Evolutionary conservation across 2,797 vertebrate genomes (phyloP), one percentile per base, ranked within the genome.

Genomic region (Danio albolineatus): DNA sequence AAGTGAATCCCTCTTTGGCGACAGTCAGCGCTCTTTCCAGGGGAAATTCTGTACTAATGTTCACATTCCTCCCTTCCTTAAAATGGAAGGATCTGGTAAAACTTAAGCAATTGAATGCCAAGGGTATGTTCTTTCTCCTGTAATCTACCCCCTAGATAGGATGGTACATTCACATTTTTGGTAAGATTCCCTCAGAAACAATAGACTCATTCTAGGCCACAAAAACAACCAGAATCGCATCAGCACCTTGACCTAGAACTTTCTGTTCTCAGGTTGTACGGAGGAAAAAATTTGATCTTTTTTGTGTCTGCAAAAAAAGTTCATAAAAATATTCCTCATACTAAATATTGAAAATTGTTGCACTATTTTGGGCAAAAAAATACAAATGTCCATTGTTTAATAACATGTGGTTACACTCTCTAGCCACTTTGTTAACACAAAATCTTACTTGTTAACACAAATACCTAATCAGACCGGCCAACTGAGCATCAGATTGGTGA

Each of bases 21-120:
- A 73, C 21, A 82, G 65, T 72, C 65, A 61, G 67, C 81, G 74
- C 71, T 5, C 6, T 84, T 46, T 77, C 66, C 70, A 78, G 70
- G 73, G 54, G 61, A 80, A 74, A 80, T 44, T 74, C 73, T 69
- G 57, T 65, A 75, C 78, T 79, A 79, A 78, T 80, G 76, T 76
- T 83, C 82, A 84, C 81, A 91, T 89, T 86, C 83, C 82, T 87
- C 64, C 60, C 70, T 85, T 56, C 12, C 48, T 74, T 84, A 86
- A 88, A 87, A 83, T 86, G 73, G 77, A 86, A 79, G 82, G 85
- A 90, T 91, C 87, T 89, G 86, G 85, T 85, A 88, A 85, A 90
- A 85, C 81, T 89, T 89, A 88, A 81, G 65, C 76, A 84, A 49
- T 85, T 88, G 82, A 84, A 84, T 72, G 85, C 72, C 82, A 84